Base-by-base conservation (phyloP, 2,888 invertebrate species). In the Drosophila tanythrix region DNA sequence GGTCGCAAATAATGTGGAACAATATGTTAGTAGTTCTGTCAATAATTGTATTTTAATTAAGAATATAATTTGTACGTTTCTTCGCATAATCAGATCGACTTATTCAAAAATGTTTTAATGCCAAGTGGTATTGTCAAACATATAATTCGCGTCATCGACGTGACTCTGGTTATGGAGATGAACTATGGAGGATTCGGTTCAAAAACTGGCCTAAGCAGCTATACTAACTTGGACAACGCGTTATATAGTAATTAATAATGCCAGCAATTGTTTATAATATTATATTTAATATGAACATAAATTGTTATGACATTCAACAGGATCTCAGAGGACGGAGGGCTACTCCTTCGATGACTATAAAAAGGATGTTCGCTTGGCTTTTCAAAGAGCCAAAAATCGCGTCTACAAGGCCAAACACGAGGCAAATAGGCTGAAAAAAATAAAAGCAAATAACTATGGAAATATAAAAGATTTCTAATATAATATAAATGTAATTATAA, bases 101-200 rank as follows among this genome's bases (percentile, higher is more conserved):
- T 79, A 25, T 79, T 79, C 27, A 72, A 58, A 36, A 51, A 13
- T 18, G 46, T 79, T 4, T 29, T 76, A 10, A 46, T 48, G 40
- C 79, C 76, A 10, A 27, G 56, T 25, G 78, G 78, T 3, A 68
- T 79, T 43, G 48, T 60, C 0, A 79, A 79, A 13, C 72, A 79
- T 48, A 72, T 79, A 52, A 65, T 56, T 1, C 79, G 79, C 21
- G 60, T 79, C 29, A 59, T 79, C 10, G 72, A 69, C 3, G 35
- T 63, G 3, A 63, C 27, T 11, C 31, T 79, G 15, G 21, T 79
- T 13, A 76, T 72, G 72, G 56, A 79, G 29, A 79, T 79, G 76
- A 79, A 79, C 21, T 79, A 79, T 15, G 68, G 51, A 2, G 78
- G 78, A 40, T 21, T 46, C 15, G 58, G 53, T 11, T 62, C 72